These are phyloP conservation scores for Fissipunctia ypsillon DNA, from an alignment of 2,888 invertebrate species.

Conservation along the genomic window DNA sequence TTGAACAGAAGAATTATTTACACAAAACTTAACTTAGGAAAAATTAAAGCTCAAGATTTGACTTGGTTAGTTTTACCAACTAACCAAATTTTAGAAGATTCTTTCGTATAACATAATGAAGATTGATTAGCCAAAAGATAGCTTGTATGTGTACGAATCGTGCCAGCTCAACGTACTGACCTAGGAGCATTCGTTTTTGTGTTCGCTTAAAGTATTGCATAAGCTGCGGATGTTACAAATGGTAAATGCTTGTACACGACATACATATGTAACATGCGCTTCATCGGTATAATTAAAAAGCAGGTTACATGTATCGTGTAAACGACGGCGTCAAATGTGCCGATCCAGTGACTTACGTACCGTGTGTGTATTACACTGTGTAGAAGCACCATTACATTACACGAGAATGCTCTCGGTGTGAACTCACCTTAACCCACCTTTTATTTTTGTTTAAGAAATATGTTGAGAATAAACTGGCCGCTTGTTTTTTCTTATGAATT, in stretches of 20 bases:
- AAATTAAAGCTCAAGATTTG: too few species aligned
- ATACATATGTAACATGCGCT: too few species aligned
- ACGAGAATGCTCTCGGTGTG: neutral
- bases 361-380: neutral
- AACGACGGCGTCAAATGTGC: neutral
- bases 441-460: slow-evolving; percentile 52
- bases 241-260: too few species aligned
- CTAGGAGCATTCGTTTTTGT: neutral
- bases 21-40: too few species aligned
- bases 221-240: neutral
- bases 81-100: too few species aligned
- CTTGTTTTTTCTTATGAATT: slow-evolving; percentile 36
- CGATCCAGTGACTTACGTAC: neutral
- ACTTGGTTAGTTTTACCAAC: too few species aligned
- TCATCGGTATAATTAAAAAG: too few species aligned
- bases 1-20: too few species aligned
- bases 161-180: neutral
- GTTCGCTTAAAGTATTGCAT: neutral
- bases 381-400: neutral
- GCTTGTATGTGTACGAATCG: too few species aligned
- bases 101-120: too few species aligned
- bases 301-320: neutral
- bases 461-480: slow-evolving; percentile 22
- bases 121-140: too few species aligned
- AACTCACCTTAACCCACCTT: slow-evolving; percentile 20